Evolutionary conservation across 2,888 invertebrate species (phyloP).

Genomic region (Dromius quadrimaculatus): DNA sequence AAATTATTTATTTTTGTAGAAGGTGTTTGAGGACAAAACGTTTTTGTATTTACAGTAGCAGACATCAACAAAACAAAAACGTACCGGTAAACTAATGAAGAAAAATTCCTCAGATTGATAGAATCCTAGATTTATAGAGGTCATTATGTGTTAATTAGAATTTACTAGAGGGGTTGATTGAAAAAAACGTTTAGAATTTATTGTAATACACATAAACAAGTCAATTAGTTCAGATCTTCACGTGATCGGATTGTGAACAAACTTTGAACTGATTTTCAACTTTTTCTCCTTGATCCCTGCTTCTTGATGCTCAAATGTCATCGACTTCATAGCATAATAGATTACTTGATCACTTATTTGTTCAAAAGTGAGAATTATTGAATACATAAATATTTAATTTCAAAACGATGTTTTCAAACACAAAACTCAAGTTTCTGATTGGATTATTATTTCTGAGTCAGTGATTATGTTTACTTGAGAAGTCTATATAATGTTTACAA

Average conservation of each 20-base stretch:
- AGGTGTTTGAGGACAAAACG: constrained; percentile 2
- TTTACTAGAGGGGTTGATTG: constrained; percentile 17
- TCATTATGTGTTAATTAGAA: constrained; percentile 37
- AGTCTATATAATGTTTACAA: constrained; percentile 25
- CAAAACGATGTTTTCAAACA: constrained; percentile 9
- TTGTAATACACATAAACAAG: constrained; percentile 20
- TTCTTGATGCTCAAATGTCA: constrained; percentile 8
- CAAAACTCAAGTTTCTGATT: neutral
- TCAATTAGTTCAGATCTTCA: constrained; percentile 18
- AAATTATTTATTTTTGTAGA: too few species aligned
- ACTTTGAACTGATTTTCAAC: constrained; percentile 36
- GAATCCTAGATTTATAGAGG: constrained; percentile 16
- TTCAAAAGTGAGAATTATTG: neutral
- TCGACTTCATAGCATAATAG: constrained; percentile 4
- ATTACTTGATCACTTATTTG: constrained; percentile 9
- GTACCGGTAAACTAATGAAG: constrained; percentile 30
- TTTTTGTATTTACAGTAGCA: constrained; percentile 8
- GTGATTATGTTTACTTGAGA: constrained; percentile 4
- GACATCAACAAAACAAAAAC: constrained; percentile 13
- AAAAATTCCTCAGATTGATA: constrained; percentile 28
- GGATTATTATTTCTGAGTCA: constrained; percentile 18
- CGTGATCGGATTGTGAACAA: constrained; percentile 35
- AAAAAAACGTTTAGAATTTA: constrained; percentile 30
- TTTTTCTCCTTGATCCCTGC: constrained; percentile 26
- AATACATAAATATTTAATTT: constrained; percentile 36